phyloP scores from a whole-genome alignment of 2,797 vertebrate genomes.

The Melanogrammus aeglefinus region DNA sequence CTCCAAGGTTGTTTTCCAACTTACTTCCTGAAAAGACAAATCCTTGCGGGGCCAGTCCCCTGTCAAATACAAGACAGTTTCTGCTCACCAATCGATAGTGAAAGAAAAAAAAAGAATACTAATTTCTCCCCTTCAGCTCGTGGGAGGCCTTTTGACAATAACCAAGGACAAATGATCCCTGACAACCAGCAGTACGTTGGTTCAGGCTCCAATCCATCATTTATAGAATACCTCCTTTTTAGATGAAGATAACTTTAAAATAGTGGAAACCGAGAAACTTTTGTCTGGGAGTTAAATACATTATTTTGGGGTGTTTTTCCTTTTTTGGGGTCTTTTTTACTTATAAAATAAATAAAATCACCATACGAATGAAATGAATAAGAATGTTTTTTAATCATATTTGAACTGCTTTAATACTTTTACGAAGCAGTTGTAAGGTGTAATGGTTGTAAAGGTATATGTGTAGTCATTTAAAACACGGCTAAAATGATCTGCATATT shows the following conservation, averaged over 20 bases:
- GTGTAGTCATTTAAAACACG: neutral
- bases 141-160: conserved; percentile 37
- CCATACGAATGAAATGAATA: neutral
- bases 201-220: conserved; percentile 49
- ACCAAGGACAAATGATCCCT: conserved; percentile 47
- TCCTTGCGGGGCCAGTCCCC: conserved; percentile 44
- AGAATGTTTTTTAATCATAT: neutral
- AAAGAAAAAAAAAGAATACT: conserved; percentile 36
- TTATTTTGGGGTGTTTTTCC: neutral
- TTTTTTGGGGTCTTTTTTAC: neutral
- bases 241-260: conserved; percentile 14
- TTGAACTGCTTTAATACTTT: neutral
- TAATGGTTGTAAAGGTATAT: neutral
- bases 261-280: conserved; percentile 1
- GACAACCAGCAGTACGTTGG: conserved; percentile 18
- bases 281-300: neutral
- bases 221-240: neutral
- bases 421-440: too few species aligned
- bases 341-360: neutral
- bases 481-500: neutral
- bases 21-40: conserved; percentile 21
- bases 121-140: conserved; percentile 45
- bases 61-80: conserved; percentile 44
- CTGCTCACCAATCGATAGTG: conserved; percentile 53
- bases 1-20: conserved; percentile 43